Evolutionary conservation across 1,140 invertebrate genomes (phyloP).

Genomic region (Zaprionus tsacasi): DNA sequence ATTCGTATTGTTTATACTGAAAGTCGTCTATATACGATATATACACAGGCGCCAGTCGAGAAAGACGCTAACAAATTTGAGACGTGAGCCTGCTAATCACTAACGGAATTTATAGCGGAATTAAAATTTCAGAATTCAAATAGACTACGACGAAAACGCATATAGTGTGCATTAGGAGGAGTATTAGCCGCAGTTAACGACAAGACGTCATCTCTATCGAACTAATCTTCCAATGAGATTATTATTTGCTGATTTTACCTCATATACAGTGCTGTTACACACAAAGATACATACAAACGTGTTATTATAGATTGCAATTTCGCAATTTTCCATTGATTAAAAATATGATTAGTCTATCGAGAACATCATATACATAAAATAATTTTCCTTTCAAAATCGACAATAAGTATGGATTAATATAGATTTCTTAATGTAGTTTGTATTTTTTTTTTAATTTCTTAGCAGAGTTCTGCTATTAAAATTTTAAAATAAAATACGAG

Average conservation of each 20-base stretch:
- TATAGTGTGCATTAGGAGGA: background rate
- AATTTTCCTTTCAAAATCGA: no score
- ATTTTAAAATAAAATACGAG: no score
- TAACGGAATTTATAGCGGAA: conserved; percentile 31
- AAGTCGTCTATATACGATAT: background rate
- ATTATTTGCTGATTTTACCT: background rate
- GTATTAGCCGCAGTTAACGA: conserved; percentile 10
- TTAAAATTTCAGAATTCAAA: conserved; percentile 15
- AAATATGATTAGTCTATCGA: background rate
- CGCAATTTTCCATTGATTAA: background rate
- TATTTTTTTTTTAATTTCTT: no score
- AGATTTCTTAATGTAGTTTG: no score
- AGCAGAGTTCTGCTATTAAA: no score
- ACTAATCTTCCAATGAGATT: background rate
- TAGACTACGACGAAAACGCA: background rate
- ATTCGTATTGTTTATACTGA: conserved; percentile 38
- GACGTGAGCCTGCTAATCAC: conserved; percentile 26
- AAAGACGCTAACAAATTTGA: conserved; percentile 21
- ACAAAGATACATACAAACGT: background rate
- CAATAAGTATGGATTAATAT: no score
- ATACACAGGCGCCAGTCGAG: conserved; percentile 18
- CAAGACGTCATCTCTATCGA: background rate
- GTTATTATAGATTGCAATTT: background rate
- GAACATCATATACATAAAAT: background rate
- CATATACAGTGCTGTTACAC: background rate